A percentile compares a stretch with the other conserved stretches of the same genome.
Evolutionary conservation across 1,140 invertebrate genomes (phyloP).

Genomic region (Oryctes rhinoceros): DNA sequence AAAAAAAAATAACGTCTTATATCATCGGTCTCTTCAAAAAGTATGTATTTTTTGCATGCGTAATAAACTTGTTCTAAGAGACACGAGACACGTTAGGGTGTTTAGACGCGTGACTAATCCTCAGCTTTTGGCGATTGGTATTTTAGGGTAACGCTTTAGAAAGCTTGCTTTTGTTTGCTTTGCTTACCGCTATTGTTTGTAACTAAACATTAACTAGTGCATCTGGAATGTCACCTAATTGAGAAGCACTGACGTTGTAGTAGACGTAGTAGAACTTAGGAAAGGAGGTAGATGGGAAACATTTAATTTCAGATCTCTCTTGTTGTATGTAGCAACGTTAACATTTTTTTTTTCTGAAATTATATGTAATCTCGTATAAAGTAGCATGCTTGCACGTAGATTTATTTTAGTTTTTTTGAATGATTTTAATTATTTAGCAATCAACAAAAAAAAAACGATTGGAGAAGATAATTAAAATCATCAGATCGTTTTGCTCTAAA

Average conservation of each 20-base stretch:
- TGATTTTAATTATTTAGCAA: slow-evolving; percentile 26
- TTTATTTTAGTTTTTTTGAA: neutral
- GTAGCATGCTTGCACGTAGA: slow-evolving; percentile 27
- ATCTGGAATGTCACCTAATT: neutral
- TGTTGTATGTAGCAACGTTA: neutral
- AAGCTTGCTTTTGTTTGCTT: neutral
- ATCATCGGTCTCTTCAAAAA: slow-evolving; percentile 56
- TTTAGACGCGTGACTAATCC: neutral
- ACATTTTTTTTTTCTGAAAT: neutral
- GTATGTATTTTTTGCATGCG: slow-evolving; percentile 52
- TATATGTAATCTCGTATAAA: neutral
- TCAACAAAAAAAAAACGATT: neutral
- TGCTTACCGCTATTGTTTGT: neutral
- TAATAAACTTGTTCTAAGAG: neutral
- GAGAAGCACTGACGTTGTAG: neutral
- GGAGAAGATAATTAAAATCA: slow-evolving; percentile 25
- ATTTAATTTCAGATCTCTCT: neutral
- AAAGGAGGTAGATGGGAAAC: neutral
- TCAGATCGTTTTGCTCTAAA: slow-evolving; percentile 1
- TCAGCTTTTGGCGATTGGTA: neutral
- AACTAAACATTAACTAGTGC: neutral
- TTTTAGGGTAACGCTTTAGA: slow-evolving; percentile 7
- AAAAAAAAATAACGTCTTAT: slow-evolving; percentile 4
- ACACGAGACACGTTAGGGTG: neutral
- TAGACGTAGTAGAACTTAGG: neutral